These are phyloP conservation scores for Nerophis lumbriciformis DNA, from an alignment of 2,113 vertebrate genomes.

Conservation along the genomic window DNA sequence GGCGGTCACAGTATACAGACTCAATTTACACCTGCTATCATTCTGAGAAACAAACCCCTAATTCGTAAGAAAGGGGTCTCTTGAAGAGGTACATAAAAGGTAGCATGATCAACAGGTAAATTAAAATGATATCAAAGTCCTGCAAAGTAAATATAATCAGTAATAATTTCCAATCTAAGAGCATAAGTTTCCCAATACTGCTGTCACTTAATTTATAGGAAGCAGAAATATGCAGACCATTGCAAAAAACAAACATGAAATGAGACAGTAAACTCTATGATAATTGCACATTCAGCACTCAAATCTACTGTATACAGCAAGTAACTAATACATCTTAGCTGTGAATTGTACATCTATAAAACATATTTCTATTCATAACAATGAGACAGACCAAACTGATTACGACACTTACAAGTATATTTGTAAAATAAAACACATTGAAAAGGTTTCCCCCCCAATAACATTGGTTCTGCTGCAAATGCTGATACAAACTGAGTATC, in stretches of 20 bases:
- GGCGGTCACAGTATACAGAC: background rate
- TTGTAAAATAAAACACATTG: too few relatives aligned
- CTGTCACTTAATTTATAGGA: background rate
- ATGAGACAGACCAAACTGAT: too few relatives aligned
- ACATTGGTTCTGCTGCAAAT: too few relatives aligned
- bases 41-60: background rate
- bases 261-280: background rate
- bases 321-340: too few relatives aligned
- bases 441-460: too few relatives aligned
- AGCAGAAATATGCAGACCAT: background rate
- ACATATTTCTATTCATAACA: too few relatives aligned
- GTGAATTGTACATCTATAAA: too few relatives aligned
- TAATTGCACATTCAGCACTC: too few relatives aligned
- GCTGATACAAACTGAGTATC: too few relatives aligned
- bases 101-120: background rate
- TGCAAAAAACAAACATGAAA: background rate
- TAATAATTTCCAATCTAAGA: background rate
- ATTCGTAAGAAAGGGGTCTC: background rate
- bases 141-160: background rate
- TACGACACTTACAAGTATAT: too few relatives aligned
- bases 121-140: background rate
- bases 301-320: too few relatives aligned
- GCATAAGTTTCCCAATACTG: background rate
- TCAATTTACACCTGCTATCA: slow-evolving; percentile 4
- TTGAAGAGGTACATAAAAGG: background rate